Percentiles rank a stretch among this genome's conserved stretches.
Evolutionary conservation across 2,888 invertebrate species (phyloP).

Genomic region (Pyrrhia umbra): DNA sequence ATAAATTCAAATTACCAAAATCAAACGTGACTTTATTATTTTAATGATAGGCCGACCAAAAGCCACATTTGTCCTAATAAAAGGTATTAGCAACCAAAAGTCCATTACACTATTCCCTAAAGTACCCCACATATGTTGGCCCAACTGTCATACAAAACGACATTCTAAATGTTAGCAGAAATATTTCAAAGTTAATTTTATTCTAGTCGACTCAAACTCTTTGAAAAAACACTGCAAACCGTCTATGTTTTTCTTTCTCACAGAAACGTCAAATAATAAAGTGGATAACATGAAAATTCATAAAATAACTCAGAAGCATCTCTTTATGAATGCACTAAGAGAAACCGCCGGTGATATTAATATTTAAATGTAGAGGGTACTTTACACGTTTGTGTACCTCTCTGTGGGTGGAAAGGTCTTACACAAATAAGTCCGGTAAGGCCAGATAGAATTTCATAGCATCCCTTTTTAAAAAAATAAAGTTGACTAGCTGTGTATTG

Average conservation of each 20-base stretch:
- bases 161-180: not conserved
- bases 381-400: slow-evolving; percentile 3
- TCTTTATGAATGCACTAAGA: slow-evolving; percentile 7
- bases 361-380: slow-evolving; percentile 11
- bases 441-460: not conserved
- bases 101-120: no score
- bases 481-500: no score
- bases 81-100: no score
- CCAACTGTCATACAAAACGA: no score
- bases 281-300: slow-evolving; percentile 20
- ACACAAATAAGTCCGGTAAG: not conserved
- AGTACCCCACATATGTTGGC: no score
- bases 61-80: no score
- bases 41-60: no score
- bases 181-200: not conserved
- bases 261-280: not conserved
- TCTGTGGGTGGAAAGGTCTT: not conserved
- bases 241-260: not conserved
- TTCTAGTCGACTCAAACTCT: not conserved
- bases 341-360: not conserved
- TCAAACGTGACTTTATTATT: no score
- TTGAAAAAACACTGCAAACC: not conserved
- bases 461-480: no score
- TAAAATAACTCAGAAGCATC: slow-evolving; percentile 20
- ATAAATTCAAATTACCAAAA: no score